Percentiles rank a stretch among this genome's conserved stretches.
Evolutionary conservation across 92 coral and sea anemone species (phyloP).

Genomic region (Bergia puertoricense): DNA sequence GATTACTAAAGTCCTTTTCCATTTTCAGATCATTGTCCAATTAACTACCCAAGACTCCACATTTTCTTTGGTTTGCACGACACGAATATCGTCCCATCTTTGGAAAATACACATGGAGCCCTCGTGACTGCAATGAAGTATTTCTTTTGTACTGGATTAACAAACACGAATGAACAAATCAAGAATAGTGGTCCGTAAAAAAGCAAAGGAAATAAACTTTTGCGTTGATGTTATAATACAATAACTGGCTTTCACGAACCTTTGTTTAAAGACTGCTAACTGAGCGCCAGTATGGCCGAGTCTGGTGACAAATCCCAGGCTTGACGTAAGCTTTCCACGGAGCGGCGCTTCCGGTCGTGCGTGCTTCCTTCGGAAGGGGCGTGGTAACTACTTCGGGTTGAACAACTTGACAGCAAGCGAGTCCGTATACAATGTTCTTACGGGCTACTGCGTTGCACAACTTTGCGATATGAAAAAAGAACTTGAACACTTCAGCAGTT

Average conservation of each 20-base stretch:
- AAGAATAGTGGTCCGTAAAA: not conserved
- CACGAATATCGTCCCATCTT: no score
- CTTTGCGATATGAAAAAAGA: not conserved
- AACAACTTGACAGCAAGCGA: not conserved
- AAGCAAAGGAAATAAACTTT: not conserved
- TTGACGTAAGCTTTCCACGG: not conserved
- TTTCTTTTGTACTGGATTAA: not conserved
- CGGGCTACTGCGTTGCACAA: not conserved
- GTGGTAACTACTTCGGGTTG: no score
- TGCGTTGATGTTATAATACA: not conserved
- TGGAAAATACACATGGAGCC: not conserved
- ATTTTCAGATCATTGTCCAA: not conserved
- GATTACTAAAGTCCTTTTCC: not conserved
- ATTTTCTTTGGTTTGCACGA: not conserved
- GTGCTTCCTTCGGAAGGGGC: no score
- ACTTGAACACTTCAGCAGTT: not conserved
- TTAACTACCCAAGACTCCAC: not conserved
- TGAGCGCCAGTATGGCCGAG: not conserved
- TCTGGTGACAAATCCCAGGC: not conserved
- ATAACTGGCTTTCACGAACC: not conserved
- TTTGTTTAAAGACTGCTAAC: not conserved
- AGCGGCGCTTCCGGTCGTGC: not conserved
- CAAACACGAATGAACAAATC: not conserved
- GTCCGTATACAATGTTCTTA: not conserved
- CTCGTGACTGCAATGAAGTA: not conserved